Base-by-base conservation (phyloP, 1,140 invertebrate species). In the Atta cephalotes region DNA sequence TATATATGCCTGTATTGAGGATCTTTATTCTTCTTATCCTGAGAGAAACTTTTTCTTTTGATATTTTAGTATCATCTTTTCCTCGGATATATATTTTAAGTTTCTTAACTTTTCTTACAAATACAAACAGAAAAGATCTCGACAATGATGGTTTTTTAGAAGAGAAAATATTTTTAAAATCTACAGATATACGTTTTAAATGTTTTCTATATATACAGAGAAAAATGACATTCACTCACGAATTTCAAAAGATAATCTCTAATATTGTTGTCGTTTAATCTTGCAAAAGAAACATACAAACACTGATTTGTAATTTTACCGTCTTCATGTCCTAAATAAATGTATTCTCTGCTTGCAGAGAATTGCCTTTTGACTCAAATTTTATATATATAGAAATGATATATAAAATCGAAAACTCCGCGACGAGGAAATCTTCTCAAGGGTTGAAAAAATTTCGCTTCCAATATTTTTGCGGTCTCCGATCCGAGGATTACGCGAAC, bases 381-480 rank as follows among this genome's bases (percentile, higher is more conserved):
- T n/a, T 21, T 31, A 10, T 45, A 10, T 45, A 3, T 45, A 10
- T 45, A 58, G n/a, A 21, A 74, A 74, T 25, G 18, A 39, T 25
- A 25, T 45, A 21, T 39, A 16, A n/a, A 7, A 12, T 63, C 5
- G 66, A 45, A 49, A 2, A 49, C 10, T 10, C 35, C 10, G n/a
- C 18, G 21, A 51, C 14, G 18, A 10, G 12, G n/a, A 68, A 68
- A 66, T 35, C 60, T 66, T 4, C 66, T 51, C 66, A 39, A 25
- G 21, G 1, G 9, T 25, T 35, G 0, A 25, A 25, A 70, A 70
- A 21, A 9, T 28, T 16, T 70, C 39, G 45, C 14, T 16, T 70
- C 21, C 66, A 70, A 25, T 70, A 70, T 49, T 70, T 70, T 25
- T 70, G 12, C 66, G 66, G 21, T 70, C 14, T 21, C n/a, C 65